Evolutionary conservation across 1,140 invertebrate species (phyloP).

Genomic region (Adelges cooleyi): DNA sequence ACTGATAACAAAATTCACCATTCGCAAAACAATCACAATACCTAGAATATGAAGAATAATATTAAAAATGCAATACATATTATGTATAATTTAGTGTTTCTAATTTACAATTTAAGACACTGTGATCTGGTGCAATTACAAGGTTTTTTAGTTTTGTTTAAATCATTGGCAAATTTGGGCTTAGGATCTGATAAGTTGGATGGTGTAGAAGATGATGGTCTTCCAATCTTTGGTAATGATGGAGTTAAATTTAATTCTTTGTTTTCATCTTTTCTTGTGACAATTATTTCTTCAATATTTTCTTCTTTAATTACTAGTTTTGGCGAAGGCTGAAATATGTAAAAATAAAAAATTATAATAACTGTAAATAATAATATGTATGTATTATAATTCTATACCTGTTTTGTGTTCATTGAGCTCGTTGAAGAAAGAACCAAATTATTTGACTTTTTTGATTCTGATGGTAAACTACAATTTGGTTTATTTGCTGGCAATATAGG

Average conservation of each 20-base stretch:
- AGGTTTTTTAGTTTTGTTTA: slow-evolving; percentile 61
- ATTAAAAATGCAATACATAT: neutral
- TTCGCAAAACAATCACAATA: slow-evolving; percentile 99
- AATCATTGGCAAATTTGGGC: neutral
- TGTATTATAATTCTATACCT: too few species aligned
- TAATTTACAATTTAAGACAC: slow-evolving; percentile 78
- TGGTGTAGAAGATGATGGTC: neutral
- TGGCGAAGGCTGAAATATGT: neutral
- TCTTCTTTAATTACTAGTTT: slow-evolving; percentile 6
- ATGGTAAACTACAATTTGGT: slow-evolving; percentile 1
- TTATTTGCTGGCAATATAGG: slow-evolving; percentile 24
- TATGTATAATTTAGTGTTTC: too few species aligned
- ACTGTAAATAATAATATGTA: too few species aligned
- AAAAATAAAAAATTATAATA: too few species aligned
- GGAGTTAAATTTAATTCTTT: slow-evolving; percentile 13
- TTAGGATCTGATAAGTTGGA: neutral
- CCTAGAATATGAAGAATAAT: slow-evolving; percentile 38
- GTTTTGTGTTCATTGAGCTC: neutral
- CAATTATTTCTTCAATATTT: neutral
- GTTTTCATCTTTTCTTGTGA: neutral
- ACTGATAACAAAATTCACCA: slow-evolving; percentile 96
- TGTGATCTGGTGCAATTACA: slow-evolving; percentile 99
- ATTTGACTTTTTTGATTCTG: slow-evolving; percentile 2
- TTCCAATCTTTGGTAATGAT: slow-evolving; percentile 14
- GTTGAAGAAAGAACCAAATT: neutral